A percentile compares a stretch with the other conserved stretches of the same genome.
These are phyloP conservation scores for Bergia sp. DNA, from an alignment of 92 coral and sea anemone genomes.

Conservation along the genomic window DNA sequence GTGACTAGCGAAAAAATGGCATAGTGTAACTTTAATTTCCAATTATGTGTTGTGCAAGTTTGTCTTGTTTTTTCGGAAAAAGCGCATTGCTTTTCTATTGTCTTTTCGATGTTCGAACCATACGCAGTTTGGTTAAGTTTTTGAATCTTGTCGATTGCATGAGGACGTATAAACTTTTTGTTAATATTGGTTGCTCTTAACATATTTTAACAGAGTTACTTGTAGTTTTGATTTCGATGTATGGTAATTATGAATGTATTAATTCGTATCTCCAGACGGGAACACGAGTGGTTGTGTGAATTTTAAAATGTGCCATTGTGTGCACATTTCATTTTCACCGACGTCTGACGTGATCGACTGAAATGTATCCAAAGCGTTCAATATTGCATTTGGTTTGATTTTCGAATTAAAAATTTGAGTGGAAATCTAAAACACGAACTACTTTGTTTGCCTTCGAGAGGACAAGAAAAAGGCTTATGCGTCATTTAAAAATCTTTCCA, in stretches of 20 bases:
- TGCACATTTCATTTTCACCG: neutral
- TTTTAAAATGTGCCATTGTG: neutral
- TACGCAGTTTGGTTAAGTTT: neutral
- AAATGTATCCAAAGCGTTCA: neutral
- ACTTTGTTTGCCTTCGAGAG: neutral
- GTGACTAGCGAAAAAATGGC: too few species aligned
- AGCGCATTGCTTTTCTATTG: neutral
- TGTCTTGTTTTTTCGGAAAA: neutral
- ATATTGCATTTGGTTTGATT: neutral
- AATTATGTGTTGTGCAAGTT: neutral
- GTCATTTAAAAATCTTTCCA: neutral
- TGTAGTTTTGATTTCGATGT: neutral
- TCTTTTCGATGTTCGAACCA: neutral
- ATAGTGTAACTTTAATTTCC: neutral
- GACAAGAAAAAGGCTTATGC: neutral
- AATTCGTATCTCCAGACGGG: neutral
- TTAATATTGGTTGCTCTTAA: conserved; percentile 3
- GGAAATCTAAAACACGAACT: neutral
- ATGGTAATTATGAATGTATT: neutral
- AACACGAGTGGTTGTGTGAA: neutral
- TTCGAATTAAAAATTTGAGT: neutral
- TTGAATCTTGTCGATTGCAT: neutral
- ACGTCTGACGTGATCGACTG: conserved; percentile 8
- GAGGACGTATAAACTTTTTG: neutral
- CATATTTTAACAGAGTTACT: neutral